phyloP scores from a whole-genome alignment of 2,888 invertebrate genomes.

The Merodon equestris region DNA sequence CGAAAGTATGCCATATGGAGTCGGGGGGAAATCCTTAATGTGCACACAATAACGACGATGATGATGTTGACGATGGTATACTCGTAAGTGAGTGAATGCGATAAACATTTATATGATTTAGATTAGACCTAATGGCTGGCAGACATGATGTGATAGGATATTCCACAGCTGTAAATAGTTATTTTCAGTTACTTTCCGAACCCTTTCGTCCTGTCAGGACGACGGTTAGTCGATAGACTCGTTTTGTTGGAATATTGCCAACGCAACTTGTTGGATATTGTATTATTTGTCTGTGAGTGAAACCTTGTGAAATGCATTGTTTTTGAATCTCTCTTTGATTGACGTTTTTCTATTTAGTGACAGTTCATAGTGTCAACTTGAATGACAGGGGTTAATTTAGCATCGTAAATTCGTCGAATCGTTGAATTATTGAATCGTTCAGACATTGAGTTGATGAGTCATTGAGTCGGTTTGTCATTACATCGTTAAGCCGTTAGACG shows the following conservation, averaged over 20 bases:
- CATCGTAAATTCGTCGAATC: too few relatives aligned
- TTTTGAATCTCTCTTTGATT: too few relatives aligned
- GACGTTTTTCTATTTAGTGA: too few relatives aligned
- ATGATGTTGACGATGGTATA: constrained; percentile 37
- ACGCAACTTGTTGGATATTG: constrained; percentile 48
- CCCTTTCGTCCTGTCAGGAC: too few relatives aligned
- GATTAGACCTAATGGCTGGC: constrained; percentile 56
- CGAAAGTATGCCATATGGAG: neutral
- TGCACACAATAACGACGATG: constrained; percentile 35
- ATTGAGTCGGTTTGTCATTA: too few relatives aligned
- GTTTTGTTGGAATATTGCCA: constrained; percentile 57
- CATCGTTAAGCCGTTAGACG: too few relatives aligned
- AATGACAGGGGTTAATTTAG: neutral
- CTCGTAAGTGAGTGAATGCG: constrained; percentile 1
- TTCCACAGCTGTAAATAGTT: constrained; percentile 27
- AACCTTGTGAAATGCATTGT: neutral
- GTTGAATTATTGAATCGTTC: too few relatives aligned
- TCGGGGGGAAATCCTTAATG: constrained; percentile 40
- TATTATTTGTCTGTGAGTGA: neutral
- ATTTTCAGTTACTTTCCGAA: too few relatives aligned
- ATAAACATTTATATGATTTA: constrained; percentile 45
- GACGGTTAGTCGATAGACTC: too few relatives aligned
- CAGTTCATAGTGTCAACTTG: too few relatives aligned
- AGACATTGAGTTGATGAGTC: too few relatives aligned
- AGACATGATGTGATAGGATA: constrained; percentile 42